Conservation (phyloP, 2,113 vertebrate species). For the Phaethon lepturus region DNA sequence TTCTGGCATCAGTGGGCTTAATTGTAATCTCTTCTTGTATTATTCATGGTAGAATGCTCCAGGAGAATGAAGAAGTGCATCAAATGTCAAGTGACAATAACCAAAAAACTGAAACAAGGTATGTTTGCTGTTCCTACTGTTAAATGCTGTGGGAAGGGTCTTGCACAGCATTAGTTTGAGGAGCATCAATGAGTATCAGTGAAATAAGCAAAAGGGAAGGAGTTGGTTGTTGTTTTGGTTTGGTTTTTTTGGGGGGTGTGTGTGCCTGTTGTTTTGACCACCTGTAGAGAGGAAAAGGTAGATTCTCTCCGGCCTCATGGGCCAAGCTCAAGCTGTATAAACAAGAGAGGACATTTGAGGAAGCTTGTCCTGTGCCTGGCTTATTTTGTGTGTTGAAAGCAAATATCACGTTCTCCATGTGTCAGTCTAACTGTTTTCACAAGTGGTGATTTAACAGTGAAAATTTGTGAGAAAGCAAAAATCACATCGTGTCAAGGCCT, state of each 20-base stretch:
- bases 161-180: not conserved
- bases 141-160: not conserved
- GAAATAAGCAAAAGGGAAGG: not conserved
- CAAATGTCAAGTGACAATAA: conserved; percentile 95
- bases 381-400: not conserved
- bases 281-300: not conserved
- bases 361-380: not conserved
- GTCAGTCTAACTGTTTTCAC: not conserved
- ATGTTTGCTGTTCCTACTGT: not conserved
- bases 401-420: not conserved
- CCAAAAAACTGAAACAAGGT: conserved; percentile 96
- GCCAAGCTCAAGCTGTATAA: not conserved
- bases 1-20: not conserved
- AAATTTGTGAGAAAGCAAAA: not conserved
- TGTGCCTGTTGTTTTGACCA: not conserved
- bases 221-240: not conserved
- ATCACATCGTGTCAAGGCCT: not conserved
- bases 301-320: not conserved
- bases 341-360: not conserved
- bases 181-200: not conserved
- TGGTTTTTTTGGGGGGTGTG: fast-evolving
- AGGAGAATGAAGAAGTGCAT: conserved; percentile 99
- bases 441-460: not conserved
- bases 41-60: conserved; percentile 84
- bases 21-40: not conserved